Percentiles rank a stretch among this genome's conserved stretches.
phyloP scores from a whole-genome alignment of 2,888 invertebrate species.

The Chrysolina americana region DNA sequence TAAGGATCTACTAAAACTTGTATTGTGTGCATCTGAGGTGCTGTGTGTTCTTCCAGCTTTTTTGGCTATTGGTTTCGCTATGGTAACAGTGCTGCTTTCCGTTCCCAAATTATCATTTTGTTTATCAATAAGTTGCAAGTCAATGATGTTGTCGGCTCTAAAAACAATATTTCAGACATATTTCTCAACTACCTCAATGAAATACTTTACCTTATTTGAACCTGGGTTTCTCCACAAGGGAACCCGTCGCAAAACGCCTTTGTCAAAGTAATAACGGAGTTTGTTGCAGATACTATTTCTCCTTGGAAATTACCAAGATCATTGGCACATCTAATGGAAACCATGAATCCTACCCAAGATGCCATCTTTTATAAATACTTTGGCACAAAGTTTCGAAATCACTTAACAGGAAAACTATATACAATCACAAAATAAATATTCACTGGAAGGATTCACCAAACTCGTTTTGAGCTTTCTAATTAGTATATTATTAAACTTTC shows the following conservation, averaged over 20 bases:
- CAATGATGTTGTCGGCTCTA: slow-evolving; percentile 69
- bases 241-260: slow-evolving; percentile 89
- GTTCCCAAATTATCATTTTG: slow-evolving; percentile 67
- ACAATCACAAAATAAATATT: slow-evolving; percentile 21
- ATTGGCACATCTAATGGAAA: slow-evolving; percentile 87
- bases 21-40: slow-evolving; percentile 64
- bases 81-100: slow-evolving; percentile 70
- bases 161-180: slow-evolving; percentile 23
- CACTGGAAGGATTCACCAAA: not conserved
- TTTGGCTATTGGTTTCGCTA: slow-evolving; percentile 73
- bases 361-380: slow-evolving; percentile 69
- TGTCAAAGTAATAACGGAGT: slow-evolving; percentile 79
- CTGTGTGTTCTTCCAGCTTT: slow-evolving; percentile 70
- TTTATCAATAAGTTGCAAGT: slow-evolving; percentile 82
- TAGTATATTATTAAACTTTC: not conserved
- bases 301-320: slow-evolving; percentile 87
- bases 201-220: slow-evolving; percentile 77
- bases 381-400: slow-evolving; percentile 24
- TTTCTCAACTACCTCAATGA: not conserved
- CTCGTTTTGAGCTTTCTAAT: slow-evolving; percentile 3
- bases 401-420: slow-evolving; percentile 7
- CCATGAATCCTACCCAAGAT: slow-evolving; percentile 83
- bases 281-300: slow-evolving; percentile 81
- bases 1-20: slow-evolving; percentile 64
- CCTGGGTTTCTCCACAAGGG: slow-evolving; percentile 71